These are phyloP conservation scores for Aphrophora alni DNA, from an alignment of 2,888 invertebrate species.

Conservation along the genomic window DNA sequence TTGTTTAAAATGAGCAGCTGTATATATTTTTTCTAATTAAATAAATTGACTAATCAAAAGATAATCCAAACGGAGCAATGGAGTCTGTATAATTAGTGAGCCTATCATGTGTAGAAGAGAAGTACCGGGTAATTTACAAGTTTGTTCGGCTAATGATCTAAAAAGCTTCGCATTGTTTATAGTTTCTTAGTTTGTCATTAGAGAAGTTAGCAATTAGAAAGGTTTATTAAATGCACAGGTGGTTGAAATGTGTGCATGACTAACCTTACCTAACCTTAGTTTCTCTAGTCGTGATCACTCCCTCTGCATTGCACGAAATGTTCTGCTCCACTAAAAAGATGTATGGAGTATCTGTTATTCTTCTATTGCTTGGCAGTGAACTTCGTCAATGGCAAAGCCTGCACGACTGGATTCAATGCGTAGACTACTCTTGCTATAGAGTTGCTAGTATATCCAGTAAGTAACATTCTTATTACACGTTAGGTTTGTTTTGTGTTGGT, in stretches of 20 bases:
- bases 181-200: too few species aligned
- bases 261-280: background rate
- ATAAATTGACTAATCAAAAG: too few species aligned
- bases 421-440: background rate
- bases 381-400: background rate
- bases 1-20: too few species aligned
- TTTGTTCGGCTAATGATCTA: too few species aligned
- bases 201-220: background rate
- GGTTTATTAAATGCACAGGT: background rate
- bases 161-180: too few species aligned
- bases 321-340: slow-evolving; percentile 1
- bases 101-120: too few species aligned
- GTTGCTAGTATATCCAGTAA: too few species aligned
- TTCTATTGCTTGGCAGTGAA: background rate
- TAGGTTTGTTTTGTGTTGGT: too few species aligned
- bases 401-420: background rate
- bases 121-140: background rate
- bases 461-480: too few species aligned
- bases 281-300: background rate
- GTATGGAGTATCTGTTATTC: background rate
- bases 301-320: background rate
- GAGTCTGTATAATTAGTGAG: too few species aligned
- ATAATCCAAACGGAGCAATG: too few species aligned
- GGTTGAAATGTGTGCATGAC: background rate
- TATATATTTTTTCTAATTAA: too few species aligned